Evolutionary conservation across 2,797 vertebrate genomes (phyloP).

Genomic region (Loris lydekkerianus): DNA sequence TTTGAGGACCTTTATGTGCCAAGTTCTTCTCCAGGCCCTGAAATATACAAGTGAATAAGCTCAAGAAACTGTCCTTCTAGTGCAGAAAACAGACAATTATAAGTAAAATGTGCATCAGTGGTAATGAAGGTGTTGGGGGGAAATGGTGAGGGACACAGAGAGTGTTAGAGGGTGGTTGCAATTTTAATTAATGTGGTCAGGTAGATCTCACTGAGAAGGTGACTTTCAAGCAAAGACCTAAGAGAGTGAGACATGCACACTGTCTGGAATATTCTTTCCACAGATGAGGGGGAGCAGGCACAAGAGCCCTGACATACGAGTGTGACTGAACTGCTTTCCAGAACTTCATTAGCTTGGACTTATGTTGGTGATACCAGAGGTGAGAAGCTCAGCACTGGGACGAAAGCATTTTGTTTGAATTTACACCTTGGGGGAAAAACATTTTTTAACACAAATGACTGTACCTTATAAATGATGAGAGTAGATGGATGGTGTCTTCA

Average conservation of each 20-base stretch:
- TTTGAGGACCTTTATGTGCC: background rate
- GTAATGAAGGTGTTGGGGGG: background rate
- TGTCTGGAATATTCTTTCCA: background rate
- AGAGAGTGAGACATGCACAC: background rate
- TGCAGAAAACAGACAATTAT: slow-evolving; percentile 3
- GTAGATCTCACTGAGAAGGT: background rate
- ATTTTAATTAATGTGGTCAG: background rate
- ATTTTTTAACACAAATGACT: background rate
- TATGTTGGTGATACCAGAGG: background rate
- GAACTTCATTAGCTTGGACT: background rate
- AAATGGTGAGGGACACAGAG: background rate
- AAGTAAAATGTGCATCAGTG: background rate
- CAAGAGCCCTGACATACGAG: background rate
- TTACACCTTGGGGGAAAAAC: background rate
- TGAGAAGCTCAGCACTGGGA: background rate
- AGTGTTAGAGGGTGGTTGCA: background rate
- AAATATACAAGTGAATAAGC: background rate
- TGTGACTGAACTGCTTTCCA: background rate
- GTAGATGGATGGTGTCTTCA: background rate
- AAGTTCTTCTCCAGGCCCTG: background rate
- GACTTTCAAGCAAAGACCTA: background rate
- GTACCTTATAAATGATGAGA: background rate
- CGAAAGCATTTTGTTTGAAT: background rate
- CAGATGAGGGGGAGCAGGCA: background rate
- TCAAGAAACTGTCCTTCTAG: slow-evolving; percentile 1